Evolutionary conservation across 1,140 invertebrate genomes (phyloP).

Genomic region (Oedothorax gibbosus): DNA sequence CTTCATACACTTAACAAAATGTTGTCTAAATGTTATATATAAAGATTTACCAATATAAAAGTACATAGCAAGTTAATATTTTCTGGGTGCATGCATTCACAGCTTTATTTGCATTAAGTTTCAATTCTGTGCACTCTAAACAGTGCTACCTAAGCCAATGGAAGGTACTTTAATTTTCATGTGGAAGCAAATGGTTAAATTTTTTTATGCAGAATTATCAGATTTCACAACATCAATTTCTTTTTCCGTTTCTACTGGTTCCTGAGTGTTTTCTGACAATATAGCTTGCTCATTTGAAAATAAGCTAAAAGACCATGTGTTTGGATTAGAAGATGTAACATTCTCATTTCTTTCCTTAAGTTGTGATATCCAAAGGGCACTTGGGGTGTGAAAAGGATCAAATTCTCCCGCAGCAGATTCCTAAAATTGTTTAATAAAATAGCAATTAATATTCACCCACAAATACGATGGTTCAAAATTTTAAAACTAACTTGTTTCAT

Average conservation of each 20-base stretch:
- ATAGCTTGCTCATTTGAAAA: constrained; percentile 44
- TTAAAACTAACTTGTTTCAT: too few species aligned
- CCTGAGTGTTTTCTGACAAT: neutral
- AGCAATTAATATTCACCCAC: too few species aligned
- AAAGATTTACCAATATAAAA: too few species aligned
- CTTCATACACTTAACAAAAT: too few species aligned
- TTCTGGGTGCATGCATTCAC: too few species aligned
- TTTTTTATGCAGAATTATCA: constrained; percentile 13
- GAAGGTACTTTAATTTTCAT: too few species aligned
- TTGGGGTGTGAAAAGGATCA: constrained; percentile 50
- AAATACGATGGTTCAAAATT: too few species aligned
- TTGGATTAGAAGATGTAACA: constrained; percentile 22
- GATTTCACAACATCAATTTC: neutral
- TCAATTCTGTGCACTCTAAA: too few species aligned
- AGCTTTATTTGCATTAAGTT: too few species aligned
- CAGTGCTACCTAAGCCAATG: too few species aligned
- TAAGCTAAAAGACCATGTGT: constrained; percentile 56
- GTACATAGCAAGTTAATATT: too few species aligned
- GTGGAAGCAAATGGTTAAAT: neutral
- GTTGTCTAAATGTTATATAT: too few species aligned
- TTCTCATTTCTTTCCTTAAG: constrained; percentile 36
- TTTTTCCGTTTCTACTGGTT: constrained; percentile 4
- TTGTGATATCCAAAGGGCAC: constrained; percentile 43
- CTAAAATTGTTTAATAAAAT: neutral
- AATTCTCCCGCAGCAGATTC: constrained; percentile 24